phyloP scores from a whole-genome alignment of 64 coral and sea anemone genomes.

The Acropora yongei region DNA sequence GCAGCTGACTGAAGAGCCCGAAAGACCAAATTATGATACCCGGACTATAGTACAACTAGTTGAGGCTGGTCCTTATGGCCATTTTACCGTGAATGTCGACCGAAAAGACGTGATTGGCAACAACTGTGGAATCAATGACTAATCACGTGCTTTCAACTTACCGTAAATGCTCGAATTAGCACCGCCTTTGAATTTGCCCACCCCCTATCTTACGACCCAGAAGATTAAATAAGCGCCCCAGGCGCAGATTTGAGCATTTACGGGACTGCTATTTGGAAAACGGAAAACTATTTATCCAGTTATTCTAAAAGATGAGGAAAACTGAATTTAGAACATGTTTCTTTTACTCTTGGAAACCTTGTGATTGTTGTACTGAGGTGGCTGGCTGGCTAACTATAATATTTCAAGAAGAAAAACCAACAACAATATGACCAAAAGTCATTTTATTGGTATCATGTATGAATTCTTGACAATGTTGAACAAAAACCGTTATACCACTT shows the following conservation, averaged over 20 bases:
- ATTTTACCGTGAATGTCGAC: too few species aligned
- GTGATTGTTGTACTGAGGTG: background rate
- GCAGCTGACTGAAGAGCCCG: too few species aligned
- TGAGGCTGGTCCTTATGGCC: too few species aligned
- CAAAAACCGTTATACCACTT: background rate
- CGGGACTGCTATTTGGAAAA: background rate
- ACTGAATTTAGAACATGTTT: background rate
- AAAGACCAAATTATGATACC: too few species aligned
- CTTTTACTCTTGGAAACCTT: background rate
- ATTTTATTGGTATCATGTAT: background rate
- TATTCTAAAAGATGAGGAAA: background rate
- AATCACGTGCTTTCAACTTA: background rate
- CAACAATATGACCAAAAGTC: background rate
- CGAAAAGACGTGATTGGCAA: too few species aligned
- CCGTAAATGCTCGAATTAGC: background rate
- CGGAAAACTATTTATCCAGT: background rate
- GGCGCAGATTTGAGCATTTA: background rate
- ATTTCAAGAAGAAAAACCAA: background rate
- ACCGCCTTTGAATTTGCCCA: too few species aligned
- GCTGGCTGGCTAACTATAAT: background rate
- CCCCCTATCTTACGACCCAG: background rate
- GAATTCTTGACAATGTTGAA: background rate
- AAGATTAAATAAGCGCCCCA: background rate
- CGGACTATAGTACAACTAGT: too few species aligned
- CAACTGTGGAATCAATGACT: too few species aligned